Evolutionary conservation across 2,113 vertebrate species (phyloP), one percentile per base, ranked within the genome.

Genomic region (Craseonycteris thonglongyai): DNA sequence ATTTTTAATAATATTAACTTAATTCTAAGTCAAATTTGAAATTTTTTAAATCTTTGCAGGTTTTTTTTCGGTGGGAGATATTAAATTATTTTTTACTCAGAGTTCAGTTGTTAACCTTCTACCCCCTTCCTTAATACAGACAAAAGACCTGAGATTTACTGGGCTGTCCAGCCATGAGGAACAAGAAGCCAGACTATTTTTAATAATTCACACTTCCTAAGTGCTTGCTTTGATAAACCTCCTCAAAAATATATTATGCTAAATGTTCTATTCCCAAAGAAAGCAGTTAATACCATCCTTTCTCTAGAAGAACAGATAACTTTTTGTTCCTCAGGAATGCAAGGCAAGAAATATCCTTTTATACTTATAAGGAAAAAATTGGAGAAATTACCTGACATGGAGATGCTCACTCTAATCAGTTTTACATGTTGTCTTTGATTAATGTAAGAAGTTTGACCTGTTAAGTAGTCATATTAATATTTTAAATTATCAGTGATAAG

Each of bases 381-480:
- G 74, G 84, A 79, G 58, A 75, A 97, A 90, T 94, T 83, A 79
- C 54, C 80, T 81, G 86, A 80, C 49, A 65, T 71, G 42, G 93
- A 88, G 91, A 93, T 88, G 79, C 35, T 88, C 54, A 49, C 38
- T 95, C 7, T 47, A 79, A 59, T 54, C 30, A 45, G 30, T 78
- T 40, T 93, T 95, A 54, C 24, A 58, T 72, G 80, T 15, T 93
- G n/a, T 91, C 42, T 95, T 78, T 94, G 84, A 85, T 88, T 95
- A 89, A 95, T 96, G 76, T 92, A 93, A 94, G 78, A 96, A 30
- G 19, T 7, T 96, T 94, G 69, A 84, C 87, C 87, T 90, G 11
- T 69, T 95, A 95, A 96, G 12, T 95, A 76, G 76, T 91, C 38
- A 89, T 59, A 92, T 93, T 93, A 94, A 83, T 96, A 90, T 95